These are phyloP conservation scores for Pterostichus niger DNA, from an alignment of 2,888 invertebrate genomes.

Conservation along the genomic window DNA sequence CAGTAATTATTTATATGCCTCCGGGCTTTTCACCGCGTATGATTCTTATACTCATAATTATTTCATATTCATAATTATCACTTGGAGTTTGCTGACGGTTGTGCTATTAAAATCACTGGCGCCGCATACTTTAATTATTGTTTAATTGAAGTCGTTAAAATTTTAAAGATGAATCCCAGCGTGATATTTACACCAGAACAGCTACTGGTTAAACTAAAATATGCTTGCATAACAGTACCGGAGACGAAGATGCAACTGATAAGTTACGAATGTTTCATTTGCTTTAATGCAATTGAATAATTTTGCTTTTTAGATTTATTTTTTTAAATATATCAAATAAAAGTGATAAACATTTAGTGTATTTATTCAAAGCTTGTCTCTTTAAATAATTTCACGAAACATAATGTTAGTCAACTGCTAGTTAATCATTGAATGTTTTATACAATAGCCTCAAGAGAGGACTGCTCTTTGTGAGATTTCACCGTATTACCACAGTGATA, in stretches of 20 bases:
- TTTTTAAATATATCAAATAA: too few relatives aligned
- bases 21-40: conserved; percentile 29
- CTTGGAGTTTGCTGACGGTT: conserved; percentile 20
- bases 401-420: too few relatives aligned
- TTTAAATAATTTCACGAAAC: too few relatives aligned
- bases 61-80: conserved; percentile 37
- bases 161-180: conserved; percentile 26
- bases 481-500: background rate
- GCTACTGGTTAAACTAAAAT: conserved; percentile 2
- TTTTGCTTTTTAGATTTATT: too few relatives aligned
- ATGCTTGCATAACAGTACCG: background rate
- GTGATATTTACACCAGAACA: conserved; percentile 35
- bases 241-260: background rate
- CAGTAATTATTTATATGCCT: conserved; percentile 28
- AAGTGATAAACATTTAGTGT: too few relatives aligned
- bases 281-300: background rate
- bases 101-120: conserved; percentile 26
- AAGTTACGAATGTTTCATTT: conserved; percentile 14
- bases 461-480: too few relatives aligned
- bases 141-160: conserved; percentile 46
- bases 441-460: too few relatives aligned
- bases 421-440: too few relatives aligned
- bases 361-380: too few relatives aligned
- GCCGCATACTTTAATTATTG: conserved; percentile 34
- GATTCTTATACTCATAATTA: conserved; percentile 34